Conservation (phyloP, 2,888 invertebrate genomes). For the Andrena bucephala region DNA sequence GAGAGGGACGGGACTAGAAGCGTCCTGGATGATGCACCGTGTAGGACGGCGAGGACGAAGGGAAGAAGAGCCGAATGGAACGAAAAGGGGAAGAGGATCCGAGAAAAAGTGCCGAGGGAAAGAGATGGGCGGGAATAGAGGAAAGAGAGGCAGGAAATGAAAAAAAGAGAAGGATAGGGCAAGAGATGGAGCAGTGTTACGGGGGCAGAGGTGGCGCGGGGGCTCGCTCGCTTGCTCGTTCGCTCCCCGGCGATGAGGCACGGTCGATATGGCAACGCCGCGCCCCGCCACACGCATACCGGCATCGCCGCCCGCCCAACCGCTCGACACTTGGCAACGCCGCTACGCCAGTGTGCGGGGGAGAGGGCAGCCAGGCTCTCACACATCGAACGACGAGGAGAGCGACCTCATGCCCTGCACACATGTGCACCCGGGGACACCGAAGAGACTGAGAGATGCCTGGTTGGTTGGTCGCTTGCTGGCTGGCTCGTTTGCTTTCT, state of each 20-base stretch:
- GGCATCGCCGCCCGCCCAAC: slow-evolving; percentile 67
- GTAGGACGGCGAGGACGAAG: background rate
- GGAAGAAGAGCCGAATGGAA: slow-evolving; percentile 1
- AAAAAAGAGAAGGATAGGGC: slow-evolving; percentile 43
- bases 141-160: slow-evolving; percentile 16
- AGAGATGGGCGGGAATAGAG: background rate
- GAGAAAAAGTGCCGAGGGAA: slow-evolving; percentile 4
- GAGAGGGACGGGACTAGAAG: background rate
- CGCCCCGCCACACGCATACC: slow-evolving; percentile 79
- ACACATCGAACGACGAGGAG: slow-evolving; percentile 72
- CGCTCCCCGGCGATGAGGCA: slow-evolving; percentile 72
- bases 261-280: slow-evolving; percentile 85
- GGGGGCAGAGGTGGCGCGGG: slow-evolving; percentile 18
- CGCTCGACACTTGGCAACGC: slow-evolving; percentile 67
- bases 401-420: slow-evolving; percentile 78
- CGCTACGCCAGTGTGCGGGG: slow-evolving; percentile 56
- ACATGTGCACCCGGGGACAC: slow-evolving; percentile 73
- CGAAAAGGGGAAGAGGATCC: slow-evolving; percentile 1
- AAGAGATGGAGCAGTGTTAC: background rate
- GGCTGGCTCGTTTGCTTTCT: slow-evolving; percentile 25
- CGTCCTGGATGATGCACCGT: background rate
- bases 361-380: slow-evolving; percentile 64
- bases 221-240: slow-evolving; percentile 41
- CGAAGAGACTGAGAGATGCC: slow-evolving; percentile 64
- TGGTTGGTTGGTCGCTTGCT: slow-evolving; percentile 46